Evolutionary conservation across 2,797 vertebrate genomes (phyloP), one percentile per base, ranked within the genome.

Genomic region (Merluccius polli): DNA sequence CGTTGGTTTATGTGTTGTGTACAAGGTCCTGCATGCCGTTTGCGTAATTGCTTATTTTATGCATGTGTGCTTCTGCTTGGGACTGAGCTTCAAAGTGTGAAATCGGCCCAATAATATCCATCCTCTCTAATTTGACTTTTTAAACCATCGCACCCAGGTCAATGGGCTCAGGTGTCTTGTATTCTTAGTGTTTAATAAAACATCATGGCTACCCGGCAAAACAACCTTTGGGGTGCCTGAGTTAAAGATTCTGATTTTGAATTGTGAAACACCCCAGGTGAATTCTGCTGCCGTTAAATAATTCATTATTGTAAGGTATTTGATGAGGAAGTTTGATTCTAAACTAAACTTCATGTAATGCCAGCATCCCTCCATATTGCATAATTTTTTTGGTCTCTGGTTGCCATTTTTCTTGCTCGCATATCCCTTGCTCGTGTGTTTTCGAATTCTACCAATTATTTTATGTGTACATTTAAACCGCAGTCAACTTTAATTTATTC

Each of bases 121-220:
- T 16, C 21, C 13, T 70, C 0, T 6, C 11, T 41, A 13, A 63
- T 41, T 36, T 6, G 13, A 16, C 59, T 73, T 24, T 13, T 16
- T 63, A 70, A 36, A 36, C 35, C 18, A 27, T 65, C 73, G 2
- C 18, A 72, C 36, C 71, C 6, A 67, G 73, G 15, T 21, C 77
- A 21, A 4, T 78, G 15, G 9, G 68, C 84, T 77, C 75, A 70
- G 74, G 79, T 83, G 77, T 77, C 21, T 77, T 44, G 44, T 36
- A 44, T 77, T 74, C 33, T 21, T 59, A 27, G 72, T 71, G 74
- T 71, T 87, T 80, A 84, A 87, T 88, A 84, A 84, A 85, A 79
- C 79, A 82, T 80, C 30, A 44, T 18, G 27, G 38, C 74, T 86
- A 78, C 81, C 76, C 65, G 44, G 21, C 32, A 81, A 71, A 72